A percentile compares a stretch with the other conserved stretches of the same genome.
Conservation (phyloP, 2,888 invertebrate species). For the Flexamia atlantica region DNA sequence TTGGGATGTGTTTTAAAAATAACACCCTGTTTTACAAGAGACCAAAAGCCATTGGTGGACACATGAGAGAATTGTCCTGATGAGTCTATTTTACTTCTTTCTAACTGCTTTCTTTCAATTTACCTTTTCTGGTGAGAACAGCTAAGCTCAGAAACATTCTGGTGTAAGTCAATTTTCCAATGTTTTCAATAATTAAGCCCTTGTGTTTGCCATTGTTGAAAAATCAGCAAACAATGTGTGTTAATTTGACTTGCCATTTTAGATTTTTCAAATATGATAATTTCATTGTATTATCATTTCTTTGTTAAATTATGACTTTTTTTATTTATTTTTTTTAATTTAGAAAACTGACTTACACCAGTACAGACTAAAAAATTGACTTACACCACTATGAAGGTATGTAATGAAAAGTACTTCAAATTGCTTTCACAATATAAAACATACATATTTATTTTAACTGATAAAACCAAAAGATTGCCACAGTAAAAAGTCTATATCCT, state of each 20-base stretch:
- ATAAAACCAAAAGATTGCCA: slow-evolving; percentile 1
- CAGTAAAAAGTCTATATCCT: neutral
- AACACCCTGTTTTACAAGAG: too few species aligned
- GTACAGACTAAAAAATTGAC: slow-evolving; percentile 1
- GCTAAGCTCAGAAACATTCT: neutral
- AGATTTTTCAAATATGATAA: neutral
- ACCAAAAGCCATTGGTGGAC: too few species aligned
- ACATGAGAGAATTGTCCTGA: too few species aligned
- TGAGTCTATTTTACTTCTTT: too few species aligned
- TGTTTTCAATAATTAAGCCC: neutral
- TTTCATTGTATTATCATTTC: neutral
- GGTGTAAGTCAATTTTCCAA: slow-evolving; percentile 9
- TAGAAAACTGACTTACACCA: slow-evolving; percentile 7
- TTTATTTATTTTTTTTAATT: neutral
- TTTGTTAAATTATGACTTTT: slow-evolving; percentile 3
- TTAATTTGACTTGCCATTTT: slow-evolving; percentile 18
- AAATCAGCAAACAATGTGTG: slow-evolving; percentile 14
- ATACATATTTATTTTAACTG: neutral
- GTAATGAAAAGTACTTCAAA: neutral
- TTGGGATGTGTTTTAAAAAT: too few species aligned
- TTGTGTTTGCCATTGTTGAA: neutral
- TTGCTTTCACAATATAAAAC: slow-evolving; percentile 9
- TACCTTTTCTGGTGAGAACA: too few species aligned
- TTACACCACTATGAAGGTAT: slow-evolving; percentile 9
- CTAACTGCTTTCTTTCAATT: too few species aligned